Evolutionary conservation across 2,113 vertebrate genomes (phyloP).

Genomic region (Forbesichthys papilliferus): DNA sequence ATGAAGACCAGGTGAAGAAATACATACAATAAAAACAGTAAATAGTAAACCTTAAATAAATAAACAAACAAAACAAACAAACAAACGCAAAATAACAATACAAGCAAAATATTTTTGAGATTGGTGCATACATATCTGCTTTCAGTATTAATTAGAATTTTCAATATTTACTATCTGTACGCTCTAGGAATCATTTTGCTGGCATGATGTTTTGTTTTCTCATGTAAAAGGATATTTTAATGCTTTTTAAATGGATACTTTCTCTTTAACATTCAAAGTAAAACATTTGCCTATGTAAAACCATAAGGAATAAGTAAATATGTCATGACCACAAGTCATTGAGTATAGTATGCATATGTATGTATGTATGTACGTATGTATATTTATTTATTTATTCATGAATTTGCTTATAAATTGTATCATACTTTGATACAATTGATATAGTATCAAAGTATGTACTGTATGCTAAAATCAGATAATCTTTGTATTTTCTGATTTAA

Average conservation of each 20-base stretch:
- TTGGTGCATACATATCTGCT: conserved; percentile 34
- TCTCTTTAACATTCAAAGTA: too few relatives aligned
- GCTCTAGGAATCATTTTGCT: conserved; percentile 27
- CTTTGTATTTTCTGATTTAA: neutral
- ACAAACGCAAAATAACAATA: neutral
- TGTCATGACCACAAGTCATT: neutral
- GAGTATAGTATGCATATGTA: neutral
- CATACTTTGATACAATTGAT: too few relatives aligned
- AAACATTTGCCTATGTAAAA: too few relatives aligned
- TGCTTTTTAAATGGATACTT: too few relatives aligned
- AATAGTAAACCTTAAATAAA: conserved; percentile 39
- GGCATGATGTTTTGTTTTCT: conserved; percentile 14
- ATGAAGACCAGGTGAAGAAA: conserved; percentile 30
- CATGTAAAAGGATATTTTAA: neutral
- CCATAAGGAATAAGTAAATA: neutral
- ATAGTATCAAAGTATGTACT: too few relatives aligned
- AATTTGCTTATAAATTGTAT: too few relatives aligned
- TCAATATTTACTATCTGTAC: too few relatives aligned
- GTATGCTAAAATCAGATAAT: neutral
- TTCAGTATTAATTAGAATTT: conserved; percentile 41
- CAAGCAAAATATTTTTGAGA: conserved; percentile 38
- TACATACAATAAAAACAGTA: conserved; percentile 40
- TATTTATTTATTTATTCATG: too few relatives aligned
- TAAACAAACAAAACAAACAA: too few relatives aligned
- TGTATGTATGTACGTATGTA: too few relatives aligned